phyloP scores from a whole-genome alignment of 2,797 vertebrate species.

The Vespertilio murinus region DNA sequence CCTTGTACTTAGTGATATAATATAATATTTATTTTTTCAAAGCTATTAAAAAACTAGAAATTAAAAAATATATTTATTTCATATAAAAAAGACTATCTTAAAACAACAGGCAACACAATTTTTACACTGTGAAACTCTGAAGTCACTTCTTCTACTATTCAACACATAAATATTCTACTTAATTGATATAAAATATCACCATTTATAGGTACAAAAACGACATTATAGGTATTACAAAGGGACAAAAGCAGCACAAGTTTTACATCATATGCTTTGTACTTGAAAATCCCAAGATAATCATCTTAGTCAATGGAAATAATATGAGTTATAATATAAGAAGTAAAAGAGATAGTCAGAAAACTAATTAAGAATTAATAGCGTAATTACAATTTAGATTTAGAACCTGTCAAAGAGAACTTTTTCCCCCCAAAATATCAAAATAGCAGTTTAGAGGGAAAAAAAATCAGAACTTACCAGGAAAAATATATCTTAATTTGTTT shows the following conservation, averaged over 20 bases:
- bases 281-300: background rate
- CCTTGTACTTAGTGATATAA: background rate
- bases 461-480: background rate
- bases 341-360: background rate
- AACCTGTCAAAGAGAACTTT: background rate
- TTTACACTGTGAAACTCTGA: background rate
- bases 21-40: conserved; percentile 27
- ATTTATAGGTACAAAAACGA: background rate
- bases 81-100: background rate
- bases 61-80: background rate
- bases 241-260: background rate
- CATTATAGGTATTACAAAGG: background rate
- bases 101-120: background rate
- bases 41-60: background rate
- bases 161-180: background rate
- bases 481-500: background rate
- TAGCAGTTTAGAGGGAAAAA: background rate
- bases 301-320: background rate
- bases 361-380: background rate
- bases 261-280: background rate
- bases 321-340: background rate
- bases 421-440: background rate
- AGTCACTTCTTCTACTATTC: background rate
- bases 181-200: background rate
- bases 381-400: background rate